Evolutionary conservation across 2,888 invertebrate genomes (phyloP), one percentile per base, ranked within the genome.

Genomic region (Melanargia galathea): DNA sequence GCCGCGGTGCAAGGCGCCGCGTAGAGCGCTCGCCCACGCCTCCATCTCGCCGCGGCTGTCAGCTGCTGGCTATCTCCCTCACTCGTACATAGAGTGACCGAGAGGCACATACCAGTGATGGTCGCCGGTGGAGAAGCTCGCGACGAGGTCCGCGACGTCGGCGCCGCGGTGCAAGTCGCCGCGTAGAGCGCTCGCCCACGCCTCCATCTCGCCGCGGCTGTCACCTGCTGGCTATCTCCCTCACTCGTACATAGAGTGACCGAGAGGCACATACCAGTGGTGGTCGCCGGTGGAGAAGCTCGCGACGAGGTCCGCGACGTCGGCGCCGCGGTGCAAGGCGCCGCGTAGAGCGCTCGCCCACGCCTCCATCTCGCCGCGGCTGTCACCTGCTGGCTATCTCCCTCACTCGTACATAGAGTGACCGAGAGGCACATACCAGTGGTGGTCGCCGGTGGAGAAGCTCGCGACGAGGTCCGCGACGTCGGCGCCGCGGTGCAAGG

Each of bases 11-110:
- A 92, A 75, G 33, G 96, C 95, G 74, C 95, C 94, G 81, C 96
- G 95, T 60, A 97, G 88, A 26, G 96, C 96, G 59, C 94, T 93
- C 68, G 97, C 93, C 98, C 97, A 98, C 78, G 96, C 95, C 89
- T 98, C 98, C 98, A 98, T 98, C 81, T 97, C 97, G 81, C 94
- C 92, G 74, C 96, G 93, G 58, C 93, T 94, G 77, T 97, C 96
- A 33, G 96, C 95, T 56, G 24, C 16, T 43, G 26, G 38, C 6
- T 16, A 10, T 43, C 35, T 10, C 4, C 7, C 8, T 40, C 30
- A 6, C 51, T 30, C 18, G 18, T 30, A 33, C 4, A 18, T 3
- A 16, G 51, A 51, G 51, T 51, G 10, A 16, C 30, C 16, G 18
- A 51, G 38, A 40, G 13, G 7, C 2, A 38, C 75, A 75, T 69